Conservation (phyloP, 2,113 vertebrate genomes). For the Axis porcinus region DNA sequence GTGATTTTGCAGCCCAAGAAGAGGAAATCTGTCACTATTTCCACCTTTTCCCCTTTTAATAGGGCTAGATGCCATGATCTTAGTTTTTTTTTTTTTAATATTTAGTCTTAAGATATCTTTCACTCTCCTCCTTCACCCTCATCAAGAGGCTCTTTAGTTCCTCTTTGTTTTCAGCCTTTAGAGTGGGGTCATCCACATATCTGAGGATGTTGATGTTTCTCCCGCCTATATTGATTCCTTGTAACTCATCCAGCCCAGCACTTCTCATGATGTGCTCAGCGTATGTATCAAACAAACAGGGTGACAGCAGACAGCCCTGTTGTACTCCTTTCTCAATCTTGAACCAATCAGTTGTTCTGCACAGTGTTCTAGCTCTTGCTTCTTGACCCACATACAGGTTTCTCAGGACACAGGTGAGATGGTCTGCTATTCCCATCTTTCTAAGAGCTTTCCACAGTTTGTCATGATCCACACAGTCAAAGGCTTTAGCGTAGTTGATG, state of each 20-base stretch:
- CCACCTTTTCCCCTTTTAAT: not conserved
- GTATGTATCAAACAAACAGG: not conserved
- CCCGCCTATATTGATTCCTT: not conserved
- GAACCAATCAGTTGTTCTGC: not conserved
- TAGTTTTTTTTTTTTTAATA: not conserved
- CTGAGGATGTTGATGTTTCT: not conserved
- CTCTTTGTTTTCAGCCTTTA: not conserved
- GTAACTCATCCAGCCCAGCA: not conserved
- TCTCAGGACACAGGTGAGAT: not conserved
- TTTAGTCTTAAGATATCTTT: not conserved
- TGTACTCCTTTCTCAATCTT: not conserved
- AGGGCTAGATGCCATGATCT: not conserved
- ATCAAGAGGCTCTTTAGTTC: too few relatives aligned
- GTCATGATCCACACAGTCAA: not conserved
- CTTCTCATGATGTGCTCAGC: not conserved
- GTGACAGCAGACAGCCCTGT: not conserved
- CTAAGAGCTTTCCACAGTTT: not conserved
- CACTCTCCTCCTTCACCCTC: not conserved
- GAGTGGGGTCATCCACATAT: not conserved
- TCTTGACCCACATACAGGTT: not conserved
- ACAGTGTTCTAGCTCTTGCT: not conserved
- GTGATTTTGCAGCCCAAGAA: not conserved
- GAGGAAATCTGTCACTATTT: not conserved
- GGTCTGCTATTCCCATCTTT: not conserved
- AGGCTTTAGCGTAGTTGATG: fast-evolving